Evolutionary conservation across 2,888 invertebrate species (phyloP).

Genomic region (Himalopsyche tibetana): DNA sequence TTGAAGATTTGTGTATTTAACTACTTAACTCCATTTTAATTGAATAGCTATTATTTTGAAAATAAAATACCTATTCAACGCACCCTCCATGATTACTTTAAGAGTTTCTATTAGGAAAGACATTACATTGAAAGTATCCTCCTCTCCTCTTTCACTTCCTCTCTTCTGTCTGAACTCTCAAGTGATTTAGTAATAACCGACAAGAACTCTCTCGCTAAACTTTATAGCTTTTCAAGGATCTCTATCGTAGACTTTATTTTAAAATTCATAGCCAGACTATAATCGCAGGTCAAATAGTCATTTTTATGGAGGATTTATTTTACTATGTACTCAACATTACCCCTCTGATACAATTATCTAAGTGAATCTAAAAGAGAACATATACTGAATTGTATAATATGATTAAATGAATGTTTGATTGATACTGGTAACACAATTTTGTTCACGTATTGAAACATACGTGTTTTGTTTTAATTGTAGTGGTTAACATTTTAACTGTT

Average conservation of each 20-base stretch:
- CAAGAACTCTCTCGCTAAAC: constrained; percentile 51
- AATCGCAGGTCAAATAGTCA: constrained; percentile 53
- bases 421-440: too few species aligned
- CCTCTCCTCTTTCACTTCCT: neutral
- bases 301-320: constrained; percentile 40
- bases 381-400: constrained; percentile 18
- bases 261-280: constrained; percentile 60
- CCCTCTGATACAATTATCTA: neutral
- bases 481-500: too few species aligned
- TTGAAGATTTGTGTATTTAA: too few species aligned
- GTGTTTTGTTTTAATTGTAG: too few species aligned
- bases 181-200: constrained; percentile 59
- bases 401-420: neutral
- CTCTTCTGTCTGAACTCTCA: constrained; percentile 27
- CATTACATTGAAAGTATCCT: constrained; percentile 29
- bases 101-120: constrained; percentile 26
- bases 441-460: too few species aligned
- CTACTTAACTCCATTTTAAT: too few species aligned
- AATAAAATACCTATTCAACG: neutral
- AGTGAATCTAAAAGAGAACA: neutral
- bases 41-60: too few species aligned
- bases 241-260: constrained; percentile 46
- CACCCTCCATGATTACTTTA: constrained; percentile 7
- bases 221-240: constrained; percentile 54
- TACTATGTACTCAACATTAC: neutral